A percentile compares a stretch with the other conserved stretches of the same genome.
phyloP scores from a whole-genome alignment of 2,113 vertebrate genomes.

The Crypturellus undulatus region DNA sequence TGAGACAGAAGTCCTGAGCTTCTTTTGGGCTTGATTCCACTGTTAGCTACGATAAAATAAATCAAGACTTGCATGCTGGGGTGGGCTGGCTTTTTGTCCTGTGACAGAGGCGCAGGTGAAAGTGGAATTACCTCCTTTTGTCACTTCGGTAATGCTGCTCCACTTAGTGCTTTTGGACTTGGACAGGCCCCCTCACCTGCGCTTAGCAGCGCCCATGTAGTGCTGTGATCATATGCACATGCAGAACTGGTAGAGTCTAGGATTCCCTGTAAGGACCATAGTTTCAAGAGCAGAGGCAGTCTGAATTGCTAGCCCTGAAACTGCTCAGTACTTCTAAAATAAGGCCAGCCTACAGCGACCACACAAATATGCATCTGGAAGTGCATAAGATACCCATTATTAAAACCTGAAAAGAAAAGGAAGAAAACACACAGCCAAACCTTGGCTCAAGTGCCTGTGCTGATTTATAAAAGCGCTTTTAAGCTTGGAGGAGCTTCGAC shows the following conservation, averaged over 20 bases:
- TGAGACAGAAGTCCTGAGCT: not conserved
- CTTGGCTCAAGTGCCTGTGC: not conserved
- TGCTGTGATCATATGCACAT: not conserved
- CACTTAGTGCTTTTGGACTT: not conserved
- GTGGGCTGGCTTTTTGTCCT: not conserved
- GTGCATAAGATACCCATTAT: not conserved
- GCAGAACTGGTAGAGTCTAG: not conserved
- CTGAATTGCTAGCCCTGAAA: not conserved
- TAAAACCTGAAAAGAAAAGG: not conserved
- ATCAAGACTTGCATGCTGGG: not conserved
- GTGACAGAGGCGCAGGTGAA: not conserved
- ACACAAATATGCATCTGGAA: not conserved
- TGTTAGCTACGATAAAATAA: not conserved
- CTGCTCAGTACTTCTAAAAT: not conserved
- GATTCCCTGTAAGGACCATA: rapidly evolving
- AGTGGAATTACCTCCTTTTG: not conserved
- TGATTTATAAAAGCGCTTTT: not conserved
- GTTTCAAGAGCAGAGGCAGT: not conserved
- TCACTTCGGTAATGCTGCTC: not conserved
- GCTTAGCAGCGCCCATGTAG: rapidly evolving
- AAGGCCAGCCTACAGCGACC: not conserved
- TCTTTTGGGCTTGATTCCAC: not conserved
- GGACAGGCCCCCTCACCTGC: not conserved
- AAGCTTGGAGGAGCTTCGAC: not conserved
- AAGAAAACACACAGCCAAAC: not conserved